phyloP scores from a whole-genome alignment of 2,113 vertebrate species.

The Eurystomus gularis region DNA sequence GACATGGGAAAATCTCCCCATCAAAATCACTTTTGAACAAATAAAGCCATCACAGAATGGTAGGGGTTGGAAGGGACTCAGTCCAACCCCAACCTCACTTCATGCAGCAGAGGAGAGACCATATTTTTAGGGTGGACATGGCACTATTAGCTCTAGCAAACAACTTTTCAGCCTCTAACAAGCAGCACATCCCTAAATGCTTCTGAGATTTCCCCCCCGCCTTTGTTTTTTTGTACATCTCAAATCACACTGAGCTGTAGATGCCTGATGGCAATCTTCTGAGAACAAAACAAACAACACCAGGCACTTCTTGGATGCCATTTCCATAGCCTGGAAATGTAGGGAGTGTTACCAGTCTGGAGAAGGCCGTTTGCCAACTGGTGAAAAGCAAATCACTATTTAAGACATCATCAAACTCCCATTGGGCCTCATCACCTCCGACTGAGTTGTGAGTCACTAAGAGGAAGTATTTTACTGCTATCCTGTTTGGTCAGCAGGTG shows the following conservation, averaged over 20 bases:
- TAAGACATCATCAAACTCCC: conserved; percentile 39
- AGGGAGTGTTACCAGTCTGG: not conserved
- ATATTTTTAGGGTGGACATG: not conserved
- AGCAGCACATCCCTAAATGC: fast-evolving
- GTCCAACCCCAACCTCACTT: fast-evolving
- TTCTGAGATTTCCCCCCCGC: not conserved
- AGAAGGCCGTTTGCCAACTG: not conserved
- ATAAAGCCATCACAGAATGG: not conserved
- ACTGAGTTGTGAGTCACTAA: conserved; percentile 56
- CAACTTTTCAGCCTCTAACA: not conserved
- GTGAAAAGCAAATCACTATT: conserved; percentile 7
- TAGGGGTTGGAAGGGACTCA: too few relatives aligned
- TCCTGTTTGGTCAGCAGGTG: conserved; percentile 71
- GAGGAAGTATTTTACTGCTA: conserved; percentile 70
- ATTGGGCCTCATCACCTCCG: conserved; percentile 36
- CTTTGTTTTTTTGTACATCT: not conserved
- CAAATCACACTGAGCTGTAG: not conserved
- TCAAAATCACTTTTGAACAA: not conserved
- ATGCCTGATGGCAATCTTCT: not conserved
- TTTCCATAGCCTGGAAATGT: not conserved
- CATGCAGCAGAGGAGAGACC: not conserved
- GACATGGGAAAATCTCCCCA: not conserved
- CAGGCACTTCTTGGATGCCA: not conserved
- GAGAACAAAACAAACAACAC: not conserved
- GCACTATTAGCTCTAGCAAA: not conserved